Evolutionary conservation across 2,888 invertebrate species (phyloP).

Genomic region (Antheraea yamamai): DNA sequence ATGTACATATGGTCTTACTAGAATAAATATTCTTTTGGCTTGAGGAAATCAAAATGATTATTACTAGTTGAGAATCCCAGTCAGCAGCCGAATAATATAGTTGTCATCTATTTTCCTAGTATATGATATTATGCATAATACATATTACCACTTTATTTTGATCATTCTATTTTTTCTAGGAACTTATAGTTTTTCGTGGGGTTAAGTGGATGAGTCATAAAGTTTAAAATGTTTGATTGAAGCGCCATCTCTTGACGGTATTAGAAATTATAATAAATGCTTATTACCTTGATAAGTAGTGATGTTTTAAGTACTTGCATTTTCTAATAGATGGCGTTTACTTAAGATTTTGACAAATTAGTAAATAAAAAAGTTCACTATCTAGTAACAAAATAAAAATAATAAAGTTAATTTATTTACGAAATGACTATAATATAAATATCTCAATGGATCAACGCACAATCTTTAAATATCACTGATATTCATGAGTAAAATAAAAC

Average conservation of each 20-base stretch:
- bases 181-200: neutral
- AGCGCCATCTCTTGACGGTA: slow-evolving; percentile 17
- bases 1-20: too few relatives aligned
- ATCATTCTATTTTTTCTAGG: neutral
- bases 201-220: neutral
- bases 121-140: neutral
- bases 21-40: too few relatives aligned
- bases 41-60: too few relatives aligned
- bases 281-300: neutral
- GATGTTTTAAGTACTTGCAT: neutral
- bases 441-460: too few relatives aligned
- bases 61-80: neutral
- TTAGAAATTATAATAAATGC: neutral
- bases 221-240: neutral
- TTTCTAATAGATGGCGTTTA: neutral
- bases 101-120: neutral
- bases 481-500: too few relatives aligned
- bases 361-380: too few relatives aligned
- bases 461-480: too few relatives aligned
- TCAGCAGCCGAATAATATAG: neutral
- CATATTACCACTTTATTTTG: neutral
- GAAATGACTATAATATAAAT: too few relatives aligned
- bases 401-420: too few relatives aligned
- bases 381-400: too few relatives aligned
- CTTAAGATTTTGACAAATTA: too few relatives aligned